A percentile compares a stretch with the other conserved stretches of the same genome.
Evolutionary conservation across 2,888 invertebrate species (phyloP).

Genomic region (Xestoiulus laeticollis): DNA sequence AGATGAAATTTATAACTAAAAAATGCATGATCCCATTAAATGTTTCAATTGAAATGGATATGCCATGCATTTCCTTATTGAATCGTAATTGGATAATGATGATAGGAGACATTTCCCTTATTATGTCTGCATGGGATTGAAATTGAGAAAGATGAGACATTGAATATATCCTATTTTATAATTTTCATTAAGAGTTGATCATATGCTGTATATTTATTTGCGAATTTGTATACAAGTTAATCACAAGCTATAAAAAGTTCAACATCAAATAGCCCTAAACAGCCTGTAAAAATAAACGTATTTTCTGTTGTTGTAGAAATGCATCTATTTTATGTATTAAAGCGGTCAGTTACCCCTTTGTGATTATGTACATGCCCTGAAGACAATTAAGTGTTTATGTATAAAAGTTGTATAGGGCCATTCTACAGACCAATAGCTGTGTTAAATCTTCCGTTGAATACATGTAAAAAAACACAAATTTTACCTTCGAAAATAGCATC

Average conservation of each 20-base stretch:
- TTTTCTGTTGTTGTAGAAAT: too few relatives aligned
- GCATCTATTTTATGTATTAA: background rate
- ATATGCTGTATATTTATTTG: too few relatives aligned
- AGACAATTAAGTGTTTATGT: background rate
- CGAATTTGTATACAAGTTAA: too few relatives aligned
- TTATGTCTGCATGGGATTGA: background rate
- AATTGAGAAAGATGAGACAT: background rate
- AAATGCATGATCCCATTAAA: background rate
- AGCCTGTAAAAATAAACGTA: too few relatives aligned
- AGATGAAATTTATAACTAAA: too few relatives aligned
- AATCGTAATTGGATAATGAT: background rate
- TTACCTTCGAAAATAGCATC: constrained; percentile 32
- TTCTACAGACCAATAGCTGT: background rate
- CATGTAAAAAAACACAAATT: background rate
- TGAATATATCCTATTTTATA: background rate
- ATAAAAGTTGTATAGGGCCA: background rate
- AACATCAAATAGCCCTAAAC: too few relatives aligned
- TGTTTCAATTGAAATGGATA: background rate
- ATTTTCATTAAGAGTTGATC: background rate
- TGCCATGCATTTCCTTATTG: background rate
- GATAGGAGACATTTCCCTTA: background rate
- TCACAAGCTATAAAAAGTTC: too few relatives aligned
- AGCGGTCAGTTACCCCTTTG: background rate
- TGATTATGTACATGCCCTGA: background rate
- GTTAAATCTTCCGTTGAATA: background rate